Evolutionary conservation across 2,888 invertebrate genomes (phyloP).

Genomic region (Adela reaumurella): DNA sequence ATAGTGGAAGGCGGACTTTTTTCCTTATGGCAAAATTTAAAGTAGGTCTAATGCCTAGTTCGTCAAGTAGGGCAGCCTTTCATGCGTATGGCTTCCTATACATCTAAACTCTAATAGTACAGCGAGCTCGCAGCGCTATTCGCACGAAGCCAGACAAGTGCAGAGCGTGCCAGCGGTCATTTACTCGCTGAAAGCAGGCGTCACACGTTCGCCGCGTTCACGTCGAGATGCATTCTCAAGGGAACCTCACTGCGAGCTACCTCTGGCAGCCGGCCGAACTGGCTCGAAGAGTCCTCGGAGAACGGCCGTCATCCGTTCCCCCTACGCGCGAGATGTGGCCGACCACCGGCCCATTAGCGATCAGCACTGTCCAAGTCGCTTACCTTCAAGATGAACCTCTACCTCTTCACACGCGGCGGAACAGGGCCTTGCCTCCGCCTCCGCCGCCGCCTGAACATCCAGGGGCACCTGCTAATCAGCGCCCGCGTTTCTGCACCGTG

Average conservation of each 20-base stretch:
- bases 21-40: too few species aligned
- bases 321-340: constrained; percentile 45
- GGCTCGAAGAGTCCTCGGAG: constrained; percentile 43
- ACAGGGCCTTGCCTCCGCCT: constrained; percentile 33
- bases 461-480: constrained; percentile 18
- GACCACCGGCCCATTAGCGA: constrained; percentile 28
- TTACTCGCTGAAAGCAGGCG: too few species aligned
- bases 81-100: too few species aligned
- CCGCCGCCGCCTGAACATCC: constrained; percentile 22
- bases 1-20: too few species aligned
- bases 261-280: constrained; percentile 50
- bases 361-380: constrained; percentile 44
- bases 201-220: neutral
- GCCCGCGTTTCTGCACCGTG: constrained; percentile 32
- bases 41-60: too few species aligned
- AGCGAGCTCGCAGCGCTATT: too few species aligned
- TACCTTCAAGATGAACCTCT: constrained; percentile 37
- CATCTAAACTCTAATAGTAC: too few species aligned
- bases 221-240: constrained; percentile 46
- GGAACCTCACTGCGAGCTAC: constrained; percentile 43
- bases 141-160: constrained; percentile 42
- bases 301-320: constrained; percentile 41
- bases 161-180: constrained; percentile 39
- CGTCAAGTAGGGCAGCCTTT: too few species aligned
- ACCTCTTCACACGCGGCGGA: constrained; percentile 25